Conservation (phyloP, 2,888 invertebrate genomes). For the Ypsolopha sequella region DNA sequence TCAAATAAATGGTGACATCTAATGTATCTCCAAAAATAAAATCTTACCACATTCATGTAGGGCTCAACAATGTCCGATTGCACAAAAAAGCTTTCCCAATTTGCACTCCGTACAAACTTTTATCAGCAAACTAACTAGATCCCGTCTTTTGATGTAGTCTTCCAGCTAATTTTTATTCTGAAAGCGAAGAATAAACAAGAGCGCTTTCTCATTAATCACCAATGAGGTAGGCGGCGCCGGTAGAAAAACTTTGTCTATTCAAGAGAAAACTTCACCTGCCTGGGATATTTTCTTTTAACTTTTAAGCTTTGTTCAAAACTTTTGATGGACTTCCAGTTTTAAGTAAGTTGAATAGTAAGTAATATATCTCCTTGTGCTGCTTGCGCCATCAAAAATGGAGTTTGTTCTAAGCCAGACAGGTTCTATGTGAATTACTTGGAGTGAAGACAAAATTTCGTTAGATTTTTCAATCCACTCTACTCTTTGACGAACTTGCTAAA, state of each 20-base stretch:
- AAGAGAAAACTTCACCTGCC: slow-evolving; percentile 56
- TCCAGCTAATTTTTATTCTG: slow-evolving; percentile 1
- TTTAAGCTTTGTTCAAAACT: slow-evolving; percentile 31
- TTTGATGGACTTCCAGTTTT: slow-evolving; percentile 19
- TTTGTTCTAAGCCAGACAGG: background rate
- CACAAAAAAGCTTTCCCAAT: background rate
- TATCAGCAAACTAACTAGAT: background rate
- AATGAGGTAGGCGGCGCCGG: slow-evolving; percentile 9
- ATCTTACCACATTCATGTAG: no score
- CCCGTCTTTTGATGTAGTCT: background rate
- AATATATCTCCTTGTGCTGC: slow-evolving; percentile 46
- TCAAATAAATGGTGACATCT: no score
- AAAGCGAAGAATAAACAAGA: slow-evolving; percentile 45
- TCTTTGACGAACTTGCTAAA: no score
- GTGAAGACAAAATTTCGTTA: no score
- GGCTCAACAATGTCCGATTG: no score
- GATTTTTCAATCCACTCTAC: no score
- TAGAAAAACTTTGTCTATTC: slow-evolving; percentile 58
- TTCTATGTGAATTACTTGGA: no score
- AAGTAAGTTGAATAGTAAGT: slow-evolving; percentile 52
- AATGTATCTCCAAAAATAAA: no score
- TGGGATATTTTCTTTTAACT: slow-evolving; percentile 68
- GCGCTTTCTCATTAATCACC: slow-evolving; percentile 59
- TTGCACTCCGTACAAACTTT: background rate
- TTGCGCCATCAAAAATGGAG: slow-evolving; percentile 12